A percentile compares a stretch with the other conserved stretches of the same genome.
These are phyloP conservation scores for Cactoblastis cactorum DNA, from an alignment of 2,888 invertebrate genomes.

Conservation along the genomic window DNA sequence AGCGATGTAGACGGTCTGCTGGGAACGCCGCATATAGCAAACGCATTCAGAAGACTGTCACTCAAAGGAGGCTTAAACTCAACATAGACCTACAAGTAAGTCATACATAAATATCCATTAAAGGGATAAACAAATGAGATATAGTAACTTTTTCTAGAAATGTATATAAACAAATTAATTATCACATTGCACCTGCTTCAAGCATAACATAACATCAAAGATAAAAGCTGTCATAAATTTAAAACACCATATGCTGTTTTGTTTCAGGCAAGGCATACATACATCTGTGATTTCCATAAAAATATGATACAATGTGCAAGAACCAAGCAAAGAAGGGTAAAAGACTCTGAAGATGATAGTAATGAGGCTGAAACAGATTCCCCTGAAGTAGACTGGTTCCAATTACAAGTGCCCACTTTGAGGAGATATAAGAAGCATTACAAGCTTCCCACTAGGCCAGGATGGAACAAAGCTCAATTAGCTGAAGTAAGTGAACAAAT, in stretches of 20 bases:
- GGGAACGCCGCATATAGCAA: constrained; percentile 98
- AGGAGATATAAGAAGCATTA: constrained; percentile 95
- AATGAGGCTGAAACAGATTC: constrained; percentile 95
- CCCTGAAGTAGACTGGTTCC: constrained; percentile 95
- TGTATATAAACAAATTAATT: too few relatives aligned
- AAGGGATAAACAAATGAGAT: too few relatives aligned
- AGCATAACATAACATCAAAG: too few relatives aligned
- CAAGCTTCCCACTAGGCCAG: constrained; percentile 94
- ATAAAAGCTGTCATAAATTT: neutral
- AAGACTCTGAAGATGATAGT: constrained; percentile 96
- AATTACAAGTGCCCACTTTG: constrained; percentile 95
- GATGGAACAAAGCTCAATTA: constrained; percentile 95
- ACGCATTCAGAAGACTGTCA: constrained; percentile 96
- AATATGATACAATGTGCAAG: constrained; percentile 97
- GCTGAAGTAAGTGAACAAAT: constrained; percentile 87
- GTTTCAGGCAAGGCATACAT: constrained; percentile 92
- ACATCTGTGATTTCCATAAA: constrained; percentile 98
- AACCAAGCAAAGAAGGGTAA: constrained; percentile 89
- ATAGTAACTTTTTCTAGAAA: neutral
- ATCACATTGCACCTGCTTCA: too few relatives aligned
- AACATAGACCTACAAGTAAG: constrained; percentile 85
- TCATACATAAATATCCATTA: too few relatives aligned
- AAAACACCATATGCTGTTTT: neutral
- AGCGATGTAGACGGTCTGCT: constrained; percentile 91
- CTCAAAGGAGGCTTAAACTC: constrained; percentile 92